Evolutionary conservation across 1,140 invertebrate species (phyloP).

Genomic region (Drosophila azteca): DNA sequence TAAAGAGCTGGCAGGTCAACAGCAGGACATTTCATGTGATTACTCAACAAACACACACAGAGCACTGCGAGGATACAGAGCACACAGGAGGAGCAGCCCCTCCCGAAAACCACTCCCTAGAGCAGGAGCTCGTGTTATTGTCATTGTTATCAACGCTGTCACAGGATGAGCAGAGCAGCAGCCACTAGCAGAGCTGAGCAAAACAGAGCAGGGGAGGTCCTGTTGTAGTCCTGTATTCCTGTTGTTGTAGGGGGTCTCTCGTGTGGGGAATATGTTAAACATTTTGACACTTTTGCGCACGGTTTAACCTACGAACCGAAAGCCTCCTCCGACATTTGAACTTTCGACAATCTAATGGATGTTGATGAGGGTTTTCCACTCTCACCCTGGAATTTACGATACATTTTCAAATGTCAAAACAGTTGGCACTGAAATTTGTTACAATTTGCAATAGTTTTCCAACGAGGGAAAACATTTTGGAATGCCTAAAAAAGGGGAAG

Average conservation of each 20-base stretch:
- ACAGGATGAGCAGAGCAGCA: slow-evolving; percentile 44
- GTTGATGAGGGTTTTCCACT: slow-evolving; percentile 65
- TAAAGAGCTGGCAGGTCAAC: slow-evolving; percentile 39
- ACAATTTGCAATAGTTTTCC: slow-evolving; percentile 45
- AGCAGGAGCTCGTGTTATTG: slow-evolving; percentile 62
- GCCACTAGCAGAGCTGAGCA: neutral
- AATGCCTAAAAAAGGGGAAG: no score
- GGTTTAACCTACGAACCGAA: slow-evolving; percentile 44
- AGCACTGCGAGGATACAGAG: slow-evolving; percentile 14
- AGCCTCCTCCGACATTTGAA: slow-evolving; percentile 43
- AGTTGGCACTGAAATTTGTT: slow-evolving; percentile 35
- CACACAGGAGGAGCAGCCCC: neutral
- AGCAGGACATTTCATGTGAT: slow-evolving; percentile 51
- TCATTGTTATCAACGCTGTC: slow-evolving; percentile 78
- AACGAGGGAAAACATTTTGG: no score
- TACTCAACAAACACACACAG: slow-evolving; percentile 28
- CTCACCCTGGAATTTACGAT: slow-evolving; percentile 7
- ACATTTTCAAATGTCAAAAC: slow-evolving; percentile 22
- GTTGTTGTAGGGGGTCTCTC: slow-evolving; percentile 36
- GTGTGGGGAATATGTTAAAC: slow-evolving; percentile 77
- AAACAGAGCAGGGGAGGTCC: slow-evolving; percentile 17
- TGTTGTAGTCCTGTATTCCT: neutral
- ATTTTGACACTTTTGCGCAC: slow-evolving; percentile 78
- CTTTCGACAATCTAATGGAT: slow-evolving; percentile 66
- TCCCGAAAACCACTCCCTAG: slow-evolving; percentile 47